Evolutionary conservation across 1,140 invertebrate genomes (phyloP), one percentile per base, ranked within the genome.

Genomic region (Macrocentrus cingulum): DNA sequence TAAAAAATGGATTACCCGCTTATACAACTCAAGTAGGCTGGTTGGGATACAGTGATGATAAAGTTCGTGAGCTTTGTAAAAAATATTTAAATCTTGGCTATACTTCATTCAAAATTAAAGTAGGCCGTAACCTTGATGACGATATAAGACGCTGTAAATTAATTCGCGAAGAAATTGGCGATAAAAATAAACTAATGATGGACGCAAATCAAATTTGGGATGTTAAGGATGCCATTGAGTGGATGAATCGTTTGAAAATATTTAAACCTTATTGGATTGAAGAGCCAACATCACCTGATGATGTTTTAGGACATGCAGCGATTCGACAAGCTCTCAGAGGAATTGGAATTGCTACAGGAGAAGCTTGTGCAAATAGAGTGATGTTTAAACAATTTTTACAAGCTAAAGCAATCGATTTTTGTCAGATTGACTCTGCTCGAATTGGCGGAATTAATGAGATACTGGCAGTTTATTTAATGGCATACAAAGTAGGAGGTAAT

Each of bases 191-290:
- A 54, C 64, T 91, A 81, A 93, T 95, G 91, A 83, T 95, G 1
- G 94, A 97, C 76, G 92, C 93, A 0, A 97, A 97, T 77, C 94
- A 97, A 84, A 82, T 87, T 3, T 97, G 94, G 94, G 91, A 91
- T 60, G 89, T 95, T 1, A 68, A 85, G 16, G 84, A 93, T 74
- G 88, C 94, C 0, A 90, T 95, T 46, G 83, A 86, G 3, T 95
- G 92, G 92, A 92, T 95, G 87, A 87, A 86, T 67, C 68, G 87
- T 46, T 68, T 97, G 29, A 82, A 85, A 0, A 78, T 86, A 19
- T 91, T 88, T 64, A 88, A 91, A 59, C 85, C 88, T 5, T 73
- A 87, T 15, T 97, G 93, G 93, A 95, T 97, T 62, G 94, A 97
- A 78, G 94, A 97, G 69, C 94, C 94, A 4, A 97, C 94, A 0